Evolutionary conservation across 2,113 vertebrate genomes (phyloP).

Genomic region (Synchiropus splendidus): DNA sequence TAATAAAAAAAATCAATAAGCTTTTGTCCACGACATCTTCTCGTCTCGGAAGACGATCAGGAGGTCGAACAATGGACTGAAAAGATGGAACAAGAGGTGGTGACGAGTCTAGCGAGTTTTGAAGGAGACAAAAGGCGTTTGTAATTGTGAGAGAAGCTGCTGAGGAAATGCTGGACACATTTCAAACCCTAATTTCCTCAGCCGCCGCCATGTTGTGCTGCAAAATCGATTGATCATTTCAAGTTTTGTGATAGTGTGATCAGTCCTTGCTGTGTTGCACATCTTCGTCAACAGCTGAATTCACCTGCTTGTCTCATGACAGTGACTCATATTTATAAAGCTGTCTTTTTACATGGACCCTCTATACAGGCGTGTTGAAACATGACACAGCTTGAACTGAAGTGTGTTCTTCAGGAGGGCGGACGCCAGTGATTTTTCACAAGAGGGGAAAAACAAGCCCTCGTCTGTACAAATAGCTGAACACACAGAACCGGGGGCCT

Average conservation of each 20-base stretch:
- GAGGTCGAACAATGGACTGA: conserved; percentile 38
- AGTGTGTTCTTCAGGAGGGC: too few relatives aligned
- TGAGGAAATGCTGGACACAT: not conserved
- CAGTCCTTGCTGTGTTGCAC: too few relatives aligned
- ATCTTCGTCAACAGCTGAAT: too few relatives aligned
- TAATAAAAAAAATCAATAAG: conserved; percentile 42
- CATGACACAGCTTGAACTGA: too few relatives aligned
- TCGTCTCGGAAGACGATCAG: conserved; percentile 33
- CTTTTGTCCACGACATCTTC: conserved; percentile 30
- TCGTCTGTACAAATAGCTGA: conserved; percentile 46
- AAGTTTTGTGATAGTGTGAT: too few relatives aligned
- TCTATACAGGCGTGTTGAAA: too few relatives aligned
- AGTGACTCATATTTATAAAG: too few relatives aligned
- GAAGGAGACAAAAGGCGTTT: conserved; percentile 2
- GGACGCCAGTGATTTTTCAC: conserved; percentile 23
- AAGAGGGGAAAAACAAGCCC: conserved; percentile 44
- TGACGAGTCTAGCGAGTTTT: conserved; percentile 28
- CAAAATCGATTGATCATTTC: too few relatives aligned
- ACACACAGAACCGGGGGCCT: conserved; percentile 43
- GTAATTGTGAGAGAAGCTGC: not conserved
- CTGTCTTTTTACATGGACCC: too few relatives aligned
- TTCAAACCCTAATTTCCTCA: too few relatives aligned
- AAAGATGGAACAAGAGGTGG: conserved; percentile 30
- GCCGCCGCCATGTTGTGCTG: too few relatives aligned
- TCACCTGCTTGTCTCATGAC: too few relatives aligned